Evolutionary conservation across 2,888 invertebrate genomes (phyloP).

Genomic region (Apodemia duryi): DNA sequence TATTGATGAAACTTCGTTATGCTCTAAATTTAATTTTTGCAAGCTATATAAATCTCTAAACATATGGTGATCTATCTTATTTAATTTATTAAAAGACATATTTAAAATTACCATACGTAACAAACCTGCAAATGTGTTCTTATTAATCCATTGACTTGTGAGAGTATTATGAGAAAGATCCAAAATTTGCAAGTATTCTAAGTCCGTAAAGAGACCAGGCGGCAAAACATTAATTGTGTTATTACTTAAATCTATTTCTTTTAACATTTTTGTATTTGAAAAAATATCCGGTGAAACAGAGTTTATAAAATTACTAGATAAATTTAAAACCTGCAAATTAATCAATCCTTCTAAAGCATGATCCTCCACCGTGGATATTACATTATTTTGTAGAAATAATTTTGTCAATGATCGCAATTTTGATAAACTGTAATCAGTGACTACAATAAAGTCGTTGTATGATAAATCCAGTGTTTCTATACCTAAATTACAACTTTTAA

Average conservation of each 20-base stretch:
- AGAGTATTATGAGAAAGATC: constrained; percentile 86
- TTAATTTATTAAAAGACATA: constrained; percentile 84
- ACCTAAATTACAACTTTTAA: constrained; percentile 83
- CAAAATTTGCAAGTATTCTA: constrained; percentile 85
- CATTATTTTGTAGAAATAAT: constrained; percentile 87
- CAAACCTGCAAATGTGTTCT: constrained; percentile 86
- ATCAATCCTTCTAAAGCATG: constrained; percentile 84
- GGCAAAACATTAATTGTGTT: constrained; percentile 87
- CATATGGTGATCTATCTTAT: constrained; percentile 83
- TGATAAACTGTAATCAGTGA: constrained; percentile 85
- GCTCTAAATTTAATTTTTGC: constrained; percentile 86
- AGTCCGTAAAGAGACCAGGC: constrained; percentile 84
- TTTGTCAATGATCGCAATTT: constrained; percentile 83
- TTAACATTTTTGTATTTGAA: constrained; percentile 81
- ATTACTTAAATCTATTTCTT: constrained; percentile 85
- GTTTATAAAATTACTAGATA: constrained; percentile 88
- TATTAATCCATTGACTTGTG: constrained; percentile 86
- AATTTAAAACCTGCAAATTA: constrained; percentile 84
- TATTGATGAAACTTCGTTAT: constrained; percentile 84
- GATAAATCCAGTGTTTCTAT: constrained; percentile 86
- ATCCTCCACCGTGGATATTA: constrained; percentile 85
- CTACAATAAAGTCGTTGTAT: constrained; percentile 84
- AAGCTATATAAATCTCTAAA: constrained; percentile 87
- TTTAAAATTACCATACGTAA: constrained; percentile 86
- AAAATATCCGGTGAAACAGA: constrained; percentile 88